Evolutionary conservation across 2,888 invertebrate species (phyloP), one percentile per base, ranked within the genome.

Genomic region (Dinocampus coccinellae): DNA sequence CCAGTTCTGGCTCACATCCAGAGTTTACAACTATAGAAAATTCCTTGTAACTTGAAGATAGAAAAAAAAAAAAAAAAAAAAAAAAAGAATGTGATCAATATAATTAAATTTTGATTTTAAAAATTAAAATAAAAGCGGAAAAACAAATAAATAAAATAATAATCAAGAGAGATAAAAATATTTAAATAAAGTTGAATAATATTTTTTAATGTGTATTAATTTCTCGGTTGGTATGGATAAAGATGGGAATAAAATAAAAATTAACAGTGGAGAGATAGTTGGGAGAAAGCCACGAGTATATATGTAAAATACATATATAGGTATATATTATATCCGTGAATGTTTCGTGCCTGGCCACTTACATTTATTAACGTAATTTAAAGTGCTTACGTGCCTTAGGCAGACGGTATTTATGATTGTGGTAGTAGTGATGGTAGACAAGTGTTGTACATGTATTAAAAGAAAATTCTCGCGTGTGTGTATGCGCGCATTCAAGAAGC

Each of bases 1-100:
- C 64, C 63, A 64, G 64, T 70, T 72, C 69, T 77, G 76, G 75
- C 77, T 42, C 69, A 65, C 47, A 60, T 75, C 75, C 76, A 77
- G n/a, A n/a, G 65, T 61, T 29, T 11, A 24, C 62, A 39, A 68
- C 73, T 52, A 58, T 53, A 39, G 53, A 68, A 57, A 73, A 73
- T 70, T 75, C 42, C 62, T 61, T 42, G 42, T 60, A 34, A 60
- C 52, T 39, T 13, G n/a, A n/a, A 39, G 36, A 57, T 16, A n/a
- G 33, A 22, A 29, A 58, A 26, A 65, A 13, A n/a, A 39, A 57
- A 34, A 13, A 42, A n/a, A 39, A 58, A 33, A 64, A 36, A 36
- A 36, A 36, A 33, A 33, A 9, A 36, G 4, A 39, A n/a, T 13
- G 1, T 39, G 4, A 39, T n/a, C 39, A 13, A 39, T 39, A 39